Evolutionary conservation across 2,113 vertebrate genomes (phyloP), one percentile per base, ranked within the genome.

Genomic region (Takifugu bimaculatus): DNA sequence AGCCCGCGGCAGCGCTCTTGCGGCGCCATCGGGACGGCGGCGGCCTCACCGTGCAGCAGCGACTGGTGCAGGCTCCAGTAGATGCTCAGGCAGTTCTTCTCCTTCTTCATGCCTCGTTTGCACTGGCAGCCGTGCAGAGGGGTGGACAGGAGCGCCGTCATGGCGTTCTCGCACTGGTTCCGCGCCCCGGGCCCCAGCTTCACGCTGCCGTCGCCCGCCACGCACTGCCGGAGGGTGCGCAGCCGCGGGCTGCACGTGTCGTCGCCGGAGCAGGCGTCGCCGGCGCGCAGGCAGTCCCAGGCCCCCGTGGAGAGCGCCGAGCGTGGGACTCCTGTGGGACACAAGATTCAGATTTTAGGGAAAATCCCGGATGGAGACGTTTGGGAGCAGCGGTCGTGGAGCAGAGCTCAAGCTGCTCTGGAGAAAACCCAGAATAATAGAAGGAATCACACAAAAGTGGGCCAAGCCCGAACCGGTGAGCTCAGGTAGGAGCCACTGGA

Each of bases 21-120:
- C 14, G 9, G 13, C 10, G 7, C 9, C 42, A 43, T 5, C 6
- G 42, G 42, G 42, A 43, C 6, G 42, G 42, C 6, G 42, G 42
- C 42, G 6, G 7, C n/a, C 85, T 88, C 49, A 97, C 95, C 95
- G 64, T 95, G 94, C 84, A 94, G 86, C 70, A 94, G 69, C 0
- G 94, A 95, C 86, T 96, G 94, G 82, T 95, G 94, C 68, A 97
- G 92, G 72, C 94, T 96, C 95, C 95, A 97, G 88, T 96, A 97
- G 87, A 97, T 95, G 0, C 94, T 95, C 25, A 97, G 70, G 72
- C 95, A 97, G 85, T 94, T 94, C 80, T 97, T 97, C 81, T 97
- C 95, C 72, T 89, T 94, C 68, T 96, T 97, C 94, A 96, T 96
- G 61, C 94, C 95, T 2, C 95, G 67, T 68, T 94, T 95, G 79